Base-by-base conservation (phyloP, 2,113 vertebrate species). In the Ondatra zibethicus region DNA sequence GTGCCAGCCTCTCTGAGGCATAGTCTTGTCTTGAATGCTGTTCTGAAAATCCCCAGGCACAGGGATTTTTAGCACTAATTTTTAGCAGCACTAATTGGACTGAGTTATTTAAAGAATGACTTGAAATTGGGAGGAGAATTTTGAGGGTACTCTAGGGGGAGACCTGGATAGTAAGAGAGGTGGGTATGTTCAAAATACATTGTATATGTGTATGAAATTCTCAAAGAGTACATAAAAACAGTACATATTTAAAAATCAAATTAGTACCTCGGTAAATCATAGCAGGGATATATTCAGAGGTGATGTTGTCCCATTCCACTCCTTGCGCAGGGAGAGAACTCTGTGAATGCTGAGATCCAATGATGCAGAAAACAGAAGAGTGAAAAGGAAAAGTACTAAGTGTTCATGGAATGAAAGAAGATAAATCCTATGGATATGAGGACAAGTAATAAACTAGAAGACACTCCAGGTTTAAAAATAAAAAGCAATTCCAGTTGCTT, bases 401-500 rank as follows among this genome's bases (percentile, higher is more conserved):
- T 78, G 52, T 96, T 19, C 50, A 95, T 52, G 39, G 27, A 92
- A 89, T 89, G 77, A 75, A 86, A 72, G 45, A 84, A 93, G 36
- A 55, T 55, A 89, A 88, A 90, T 89, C 42, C 17, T 77, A 3
- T 66, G 23, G 29, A 45, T 47, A 27, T 92, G n/a, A 88, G 33
- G 75, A 90, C 1, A 96, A 95, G 19, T n/a, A 84, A 25, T 78
- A 12, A 84, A 14, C 39, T 66, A 55, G 50, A 89, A 95, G 94
- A 42, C 17, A 66, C 81, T 76, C 21, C 16, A 58, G 12, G 4
- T 92, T 92, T 45, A 36, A 50, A 63, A 61, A 65, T n/a, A 11
- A 61, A 88, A 68, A 78, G 52, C 23, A 7, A 96, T 61, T 89
- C 63, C 27, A 80, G 47, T 95, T 93, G 52, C 36, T 96, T 92